A percentile compares a stretch with the other conserved stretches of the same genome.
Conservation (phyloP, 2,888 invertebrate species). For the Rapana venosa region DNA sequence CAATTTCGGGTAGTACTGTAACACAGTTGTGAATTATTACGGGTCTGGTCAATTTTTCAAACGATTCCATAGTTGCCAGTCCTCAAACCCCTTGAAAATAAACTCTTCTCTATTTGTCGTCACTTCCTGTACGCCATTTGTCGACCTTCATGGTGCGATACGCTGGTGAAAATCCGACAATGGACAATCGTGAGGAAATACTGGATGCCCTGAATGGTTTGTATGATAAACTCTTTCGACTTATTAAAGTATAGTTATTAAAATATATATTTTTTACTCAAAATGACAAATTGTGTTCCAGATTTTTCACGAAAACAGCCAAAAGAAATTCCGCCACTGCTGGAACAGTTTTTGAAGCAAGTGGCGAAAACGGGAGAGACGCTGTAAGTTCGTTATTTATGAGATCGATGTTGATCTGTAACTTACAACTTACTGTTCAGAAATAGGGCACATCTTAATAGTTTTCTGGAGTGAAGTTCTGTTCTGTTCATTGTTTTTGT, state of each 20-base stretch:
- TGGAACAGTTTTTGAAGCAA: conserved; percentile 92
- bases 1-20: not conserved
- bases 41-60: not conserved
- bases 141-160: conserved; percentile 59
- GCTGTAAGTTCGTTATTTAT: conserved; percentile 79
- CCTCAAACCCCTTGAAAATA: not conserved
- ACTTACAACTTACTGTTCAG: too few relatives aligned
- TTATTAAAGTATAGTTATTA: not conserved
- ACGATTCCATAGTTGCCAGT: not conserved
- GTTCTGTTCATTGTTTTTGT: too few relatives aligned
- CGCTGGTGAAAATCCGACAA: conserved; percentile 54
- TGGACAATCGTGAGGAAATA: conserved; percentile 74
- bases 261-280: not conserved
- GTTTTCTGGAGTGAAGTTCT: too few relatives aligned
- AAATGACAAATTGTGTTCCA: conserved; percentile 55
- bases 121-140: conserved; percentile 64
- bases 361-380: conserved; percentile 97
- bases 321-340: conserved; percentile 90
- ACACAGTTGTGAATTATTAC: not conserved
- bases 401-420: too few relatives aligned
- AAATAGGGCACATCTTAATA: too few relatives aligned
- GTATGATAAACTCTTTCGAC: conserved; percentile 29
- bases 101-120: conserved; percentile 47
- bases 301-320: conserved; percentile 83
- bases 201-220: conserved; percentile 70